Conservation (phyloP, 1,140 invertebrate species). For the Drusus annulatus region DNA sequence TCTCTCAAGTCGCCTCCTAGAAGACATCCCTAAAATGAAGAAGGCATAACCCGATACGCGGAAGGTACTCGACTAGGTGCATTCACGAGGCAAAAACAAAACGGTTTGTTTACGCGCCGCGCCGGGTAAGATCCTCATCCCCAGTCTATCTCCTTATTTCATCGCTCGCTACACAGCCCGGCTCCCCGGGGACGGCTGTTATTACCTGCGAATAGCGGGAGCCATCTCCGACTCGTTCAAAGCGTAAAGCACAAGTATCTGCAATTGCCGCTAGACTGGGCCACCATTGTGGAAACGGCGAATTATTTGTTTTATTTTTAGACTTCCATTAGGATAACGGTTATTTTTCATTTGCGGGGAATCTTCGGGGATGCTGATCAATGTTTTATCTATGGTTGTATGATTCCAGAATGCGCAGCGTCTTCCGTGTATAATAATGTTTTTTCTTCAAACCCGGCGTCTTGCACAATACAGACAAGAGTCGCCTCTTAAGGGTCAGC, state of each 20-base stretch:
- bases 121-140: conserved; percentile 51
- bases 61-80: not conserved
- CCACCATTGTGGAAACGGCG: not conserved
- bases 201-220: conserved; percentile 39
- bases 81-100: conserved; percentile 1
- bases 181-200: conserved; percentile 42
- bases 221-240: conserved; percentile 40
- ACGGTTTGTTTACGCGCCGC: conserved; percentile 52
- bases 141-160: conserved; percentile 54
- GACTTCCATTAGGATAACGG: too few relatives aligned
- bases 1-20: not conserved
- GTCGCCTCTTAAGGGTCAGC: too few relatives aligned
- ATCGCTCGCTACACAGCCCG: conserved; percentile 50
- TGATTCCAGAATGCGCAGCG: too few relatives aligned
- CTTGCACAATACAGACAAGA: too few relatives aligned
- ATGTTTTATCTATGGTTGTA: too few relatives aligned
- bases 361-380: too few relatives aligned
- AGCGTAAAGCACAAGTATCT: conserved; percentile 45
- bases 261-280: conserved; percentile 6
- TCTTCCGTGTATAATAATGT: too few relatives aligned
- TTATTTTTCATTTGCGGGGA: too few relatives aligned
- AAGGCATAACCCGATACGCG: not conserved
- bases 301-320: too few relatives aligned
- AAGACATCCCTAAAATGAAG: not conserved
- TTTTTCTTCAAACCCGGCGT: too few relatives aligned